Evolutionary conservation across 2,888 invertebrate species (phyloP), one percentile per base, ranked within the genome.

Genomic region (Cryptus armator): DNA sequence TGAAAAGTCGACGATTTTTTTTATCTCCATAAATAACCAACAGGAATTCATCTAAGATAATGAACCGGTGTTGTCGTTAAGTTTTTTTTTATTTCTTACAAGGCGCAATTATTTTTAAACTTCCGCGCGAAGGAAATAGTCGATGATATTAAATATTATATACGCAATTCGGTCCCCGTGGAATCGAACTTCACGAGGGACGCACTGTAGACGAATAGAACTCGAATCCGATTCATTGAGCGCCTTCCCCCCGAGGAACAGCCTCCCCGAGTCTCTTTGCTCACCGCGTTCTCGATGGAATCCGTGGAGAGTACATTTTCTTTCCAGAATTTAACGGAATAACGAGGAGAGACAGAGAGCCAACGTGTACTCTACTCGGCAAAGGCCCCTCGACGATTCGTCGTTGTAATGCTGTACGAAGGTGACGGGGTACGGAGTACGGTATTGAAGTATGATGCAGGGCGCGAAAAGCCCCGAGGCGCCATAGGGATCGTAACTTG

Each of bases 311-410:
- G 75, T 81, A 81, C 81, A 81, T 81, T 85, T 76, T 83, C 81
- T 89, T 89, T 89, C 89, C 87, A 85, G 82, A 90, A 89, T 91
- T 91, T 90, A 90, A 90, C 90, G 89, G 90, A 91, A 89, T 90
- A 90, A 90, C 87, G 88, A 84, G 79, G 86, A 77, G 79, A n/a
- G 62, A 32, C 5, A 1, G 29, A 10, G 24, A 29, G 24, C 53
- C 19, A 19, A 12, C 56, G 4, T 10, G 24, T 24, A 5, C 19
- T 10, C 56, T 56, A 10, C 19, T 10, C 48, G 76, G 37, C 19
- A 66, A 62, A 64, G 71, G 46, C 37, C 79, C 81, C 79, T 79
- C 62, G 62, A 66, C 75, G 59, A 74, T 19, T 82, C 53, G 64
- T 67, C 71, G 85, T 78, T 78, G 56, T 12, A 46, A 16, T 66